Conservation (phyloP, 2,113 vertebrate genomes). For the Lampris incognitus region DNA sequence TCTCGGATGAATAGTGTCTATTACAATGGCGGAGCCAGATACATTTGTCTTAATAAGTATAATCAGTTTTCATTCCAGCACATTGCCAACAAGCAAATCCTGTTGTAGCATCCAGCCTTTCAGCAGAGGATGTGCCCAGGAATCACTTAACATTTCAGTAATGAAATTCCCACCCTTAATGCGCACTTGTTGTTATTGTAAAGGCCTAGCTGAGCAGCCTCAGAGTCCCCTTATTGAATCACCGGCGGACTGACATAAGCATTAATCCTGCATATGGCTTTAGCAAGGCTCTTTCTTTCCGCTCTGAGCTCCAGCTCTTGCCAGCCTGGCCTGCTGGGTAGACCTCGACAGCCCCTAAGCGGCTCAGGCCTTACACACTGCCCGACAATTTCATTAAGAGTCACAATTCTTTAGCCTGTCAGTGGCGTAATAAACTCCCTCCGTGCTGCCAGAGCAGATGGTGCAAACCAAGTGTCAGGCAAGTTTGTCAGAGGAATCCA, state of each 20-base stretch:
- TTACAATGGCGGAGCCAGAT: slow-evolving; percentile 31
- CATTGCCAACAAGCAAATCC: slow-evolving; percentile 26
- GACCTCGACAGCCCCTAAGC: slow-evolving; percentile 47
- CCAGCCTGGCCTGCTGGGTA: slow-evolving; percentile 20
- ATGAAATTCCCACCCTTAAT: slow-evolving; percentile 62
- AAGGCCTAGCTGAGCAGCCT: slow-evolving; percentile 44
- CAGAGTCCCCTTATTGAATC: slow-evolving; percentile 60
- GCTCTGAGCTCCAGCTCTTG: slow-evolving; percentile 25
- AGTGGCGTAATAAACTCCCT: slow-evolving; percentile 57
- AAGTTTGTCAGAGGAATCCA: slow-evolving; percentile 39
- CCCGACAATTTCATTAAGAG: slow-evolving; percentile 74
- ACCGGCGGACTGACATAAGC: slow-evolving; percentile 60
- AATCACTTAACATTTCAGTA: slow-evolving; percentile 65
- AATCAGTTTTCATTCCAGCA: slow-evolving; percentile 27
- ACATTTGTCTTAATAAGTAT: slow-evolving; percentile 36
- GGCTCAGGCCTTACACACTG: slow-evolving; percentile 67
- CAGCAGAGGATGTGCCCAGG: slow-evolving; percentile 35
- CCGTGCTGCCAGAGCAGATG: slow-evolving; percentile 60
- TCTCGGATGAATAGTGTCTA: slow-evolving; percentile 23
- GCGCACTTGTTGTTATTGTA: slow-evolving; percentile 62
- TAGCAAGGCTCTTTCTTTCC: slow-evolving; percentile 22
- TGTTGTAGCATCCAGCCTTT: slow-evolving; percentile 15
- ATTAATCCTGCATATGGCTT: slow-evolving; percentile 58
- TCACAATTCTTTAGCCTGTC: slow-evolving; percentile 65
- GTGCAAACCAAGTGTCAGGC: slow-evolving; percentile 37